These are phyloP conservation scores for Pituophis catenifer DNA, from an alignment of 2,113 vertebrate species.

Conservation along the genomic window DNA sequence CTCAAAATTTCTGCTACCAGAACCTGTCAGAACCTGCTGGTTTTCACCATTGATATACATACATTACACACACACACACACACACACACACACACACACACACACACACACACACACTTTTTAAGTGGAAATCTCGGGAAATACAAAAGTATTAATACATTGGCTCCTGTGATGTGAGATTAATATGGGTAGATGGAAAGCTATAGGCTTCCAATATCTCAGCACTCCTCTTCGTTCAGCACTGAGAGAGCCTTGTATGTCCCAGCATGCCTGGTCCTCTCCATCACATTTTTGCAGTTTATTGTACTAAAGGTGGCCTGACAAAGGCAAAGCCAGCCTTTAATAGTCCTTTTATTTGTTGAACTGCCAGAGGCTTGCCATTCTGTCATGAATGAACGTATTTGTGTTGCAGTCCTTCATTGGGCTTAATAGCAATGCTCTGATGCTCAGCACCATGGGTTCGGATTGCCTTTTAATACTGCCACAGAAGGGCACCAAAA, in stretches of 20 bases:
- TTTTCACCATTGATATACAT: too few relatives aligned
- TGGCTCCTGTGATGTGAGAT: conserved; percentile 14
- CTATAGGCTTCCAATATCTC: conserved; percentile 1
- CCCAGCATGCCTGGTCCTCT: background rate
- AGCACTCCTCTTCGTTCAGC: conserved; percentile 6
- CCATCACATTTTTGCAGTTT: background rate
- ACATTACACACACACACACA: too few relatives aligned
- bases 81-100: too few relatives aligned
- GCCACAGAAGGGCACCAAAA: background rate
- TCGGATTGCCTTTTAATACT: background rate
- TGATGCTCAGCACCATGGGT: background rate
- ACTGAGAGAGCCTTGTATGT: background rate
- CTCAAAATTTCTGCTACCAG: too few relatives aligned
- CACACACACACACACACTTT: background rate
- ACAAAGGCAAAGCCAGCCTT: background rate
- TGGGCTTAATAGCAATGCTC: background rate
- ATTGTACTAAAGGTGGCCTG: conserved; percentile 13
- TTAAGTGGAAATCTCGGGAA: background rate
- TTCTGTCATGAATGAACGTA: conserved; percentile 16
- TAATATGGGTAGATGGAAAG: conserved; percentile 5
- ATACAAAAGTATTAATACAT: conserved; percentile 25
- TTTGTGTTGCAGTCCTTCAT: background rate
- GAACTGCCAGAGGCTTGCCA: conserved; percentile 6
- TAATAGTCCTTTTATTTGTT: conserved; percentile 8
- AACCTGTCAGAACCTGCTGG: too few relatives aligned